These are phyloP conservation scores for Eretmochelys imbricata DNA, from an alignment of 2,113 vertebrate species.

Conservation along the genomic window DNA sequence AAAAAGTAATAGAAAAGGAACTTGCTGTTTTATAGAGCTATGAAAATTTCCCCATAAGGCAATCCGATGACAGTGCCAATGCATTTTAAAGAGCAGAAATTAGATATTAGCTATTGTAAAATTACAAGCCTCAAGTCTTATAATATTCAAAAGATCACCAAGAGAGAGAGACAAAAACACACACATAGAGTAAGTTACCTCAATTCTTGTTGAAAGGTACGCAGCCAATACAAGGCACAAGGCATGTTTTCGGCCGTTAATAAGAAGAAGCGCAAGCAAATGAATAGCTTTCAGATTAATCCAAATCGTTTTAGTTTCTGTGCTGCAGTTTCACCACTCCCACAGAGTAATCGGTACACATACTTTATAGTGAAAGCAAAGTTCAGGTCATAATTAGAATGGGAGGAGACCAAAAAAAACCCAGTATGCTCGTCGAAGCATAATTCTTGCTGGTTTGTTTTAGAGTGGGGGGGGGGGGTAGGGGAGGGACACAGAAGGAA, in stretches of 20 bases:
- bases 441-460: neutral
- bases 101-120: neutral
- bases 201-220: neutral
- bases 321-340: slow-evolving; percentile 72
- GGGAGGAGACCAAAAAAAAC: slow-evolving; percentile 56
- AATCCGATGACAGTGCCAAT: neutral
- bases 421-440: neutral
- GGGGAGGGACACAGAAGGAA: neutral
- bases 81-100: neutral
- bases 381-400: slow-evolving; percentile 75
- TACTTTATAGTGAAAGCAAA: slow-evolving; percentile 78
- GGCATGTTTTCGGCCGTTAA: slow-evolving; percentile 46
- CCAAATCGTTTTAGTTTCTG: slow-evolving; percentile 71
- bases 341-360: slow-evolving; percentile 60
- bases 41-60: neutral
- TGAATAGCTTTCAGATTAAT: slow-evolving; percentile 54
- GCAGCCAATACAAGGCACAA: slow-evolving; percentile 49
- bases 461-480: neutral
- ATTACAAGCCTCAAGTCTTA: neutral
- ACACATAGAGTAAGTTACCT: slow-evolving; percentile 47
- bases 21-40: fast-evolving
- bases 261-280: slow-evolving; percentile 54
- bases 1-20: neutral
- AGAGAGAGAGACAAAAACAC: neutral
- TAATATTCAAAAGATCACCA: slow-evolving; percentile 1